phyloP scores from a whole-genome alignment of 2,113 vertebrate genomes.

The Apodemus speciosus region DNA sequence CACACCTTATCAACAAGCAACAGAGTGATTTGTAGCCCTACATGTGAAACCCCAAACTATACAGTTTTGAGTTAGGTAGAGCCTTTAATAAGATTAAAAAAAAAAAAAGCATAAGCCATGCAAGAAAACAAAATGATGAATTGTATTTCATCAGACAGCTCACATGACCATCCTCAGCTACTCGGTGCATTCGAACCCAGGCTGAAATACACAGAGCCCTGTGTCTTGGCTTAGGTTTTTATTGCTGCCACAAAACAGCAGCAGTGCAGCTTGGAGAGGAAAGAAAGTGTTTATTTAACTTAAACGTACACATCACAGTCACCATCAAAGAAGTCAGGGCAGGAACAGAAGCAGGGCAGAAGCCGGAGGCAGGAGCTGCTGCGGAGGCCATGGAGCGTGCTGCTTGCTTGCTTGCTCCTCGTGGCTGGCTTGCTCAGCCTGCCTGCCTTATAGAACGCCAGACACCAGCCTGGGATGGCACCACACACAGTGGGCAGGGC shows the following conservation, averaged over 20 bases:
- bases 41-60: not conserved
- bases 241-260: not conserved
- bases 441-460: not conserved
- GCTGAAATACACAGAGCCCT: too few species aligned
- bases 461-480: not conserved
- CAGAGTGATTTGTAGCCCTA: not conserved
- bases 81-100: not conserved
- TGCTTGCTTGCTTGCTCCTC: not conserved
- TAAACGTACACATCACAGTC: not conserved
- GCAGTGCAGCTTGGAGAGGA: not conserved
- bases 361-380: not conserved
- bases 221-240: not conserved
- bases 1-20: not conserved
- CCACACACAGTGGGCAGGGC: not conserved
- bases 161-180: not conserved
- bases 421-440: not conserved
- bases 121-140: not conserved
- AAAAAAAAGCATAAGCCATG: not conserved
- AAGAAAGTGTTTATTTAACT: not conserved
- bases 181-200: not conserved
- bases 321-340: not conserved
- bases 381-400: not conserved
- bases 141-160: not conserved
- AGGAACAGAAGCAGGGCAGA: not conserved
- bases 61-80: too few species aligned